Base-by-base conservation (phyloP, 2,797 vertebrate species). In the Anolis apletophallus region DNA sequence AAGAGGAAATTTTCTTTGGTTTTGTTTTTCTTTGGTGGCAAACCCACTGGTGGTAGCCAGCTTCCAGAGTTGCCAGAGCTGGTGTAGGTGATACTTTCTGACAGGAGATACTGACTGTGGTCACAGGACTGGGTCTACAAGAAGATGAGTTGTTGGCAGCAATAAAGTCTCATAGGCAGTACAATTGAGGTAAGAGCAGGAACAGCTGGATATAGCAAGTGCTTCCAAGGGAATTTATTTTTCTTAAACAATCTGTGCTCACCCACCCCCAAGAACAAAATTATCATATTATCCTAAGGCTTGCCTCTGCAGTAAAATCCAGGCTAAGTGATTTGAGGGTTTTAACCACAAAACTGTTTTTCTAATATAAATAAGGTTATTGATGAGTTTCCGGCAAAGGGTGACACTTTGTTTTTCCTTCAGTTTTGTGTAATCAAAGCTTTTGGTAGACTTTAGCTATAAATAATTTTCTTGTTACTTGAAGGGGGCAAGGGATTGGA, bases 351-450 rank as follows among this genome's bases (percentile, higher is more conserved):
- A 29, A 29, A 76, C 29, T 68, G 34, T 54, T 80, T 86, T 81
- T 55, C 46, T 75, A 29, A 64, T 61, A 81, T 75, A 81, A 81
- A 81, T 73, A 54, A 68, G 17, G 59, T 86, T 86, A 75, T 81
- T 81, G 71, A 86, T 86, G 79, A 75, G 72, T 81, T 75, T 73
- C 50, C 75, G 50, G 26, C 52, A n/a, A 81, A 32, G 50, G 16
- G 32, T 86, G 71, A 81, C 79, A 86, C 72, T 75, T 81, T 81
- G 81, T 87, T 82, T 85, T 73, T 61, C 77, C 32, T 85, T 80
- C 55, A 80, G 54, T 85, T 73, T 61, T 72, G 67, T 26, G 68
- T 85, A 71, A 87, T 83, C 55, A 85, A 80, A 55, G 55, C 1
- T 81, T 74, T 57, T 67, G 55, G 54, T 72, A 64, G 74, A 64